Conservation (phyloP, 2,888 invertebrate genomes). For the Deilephila elpenor region DNA sequence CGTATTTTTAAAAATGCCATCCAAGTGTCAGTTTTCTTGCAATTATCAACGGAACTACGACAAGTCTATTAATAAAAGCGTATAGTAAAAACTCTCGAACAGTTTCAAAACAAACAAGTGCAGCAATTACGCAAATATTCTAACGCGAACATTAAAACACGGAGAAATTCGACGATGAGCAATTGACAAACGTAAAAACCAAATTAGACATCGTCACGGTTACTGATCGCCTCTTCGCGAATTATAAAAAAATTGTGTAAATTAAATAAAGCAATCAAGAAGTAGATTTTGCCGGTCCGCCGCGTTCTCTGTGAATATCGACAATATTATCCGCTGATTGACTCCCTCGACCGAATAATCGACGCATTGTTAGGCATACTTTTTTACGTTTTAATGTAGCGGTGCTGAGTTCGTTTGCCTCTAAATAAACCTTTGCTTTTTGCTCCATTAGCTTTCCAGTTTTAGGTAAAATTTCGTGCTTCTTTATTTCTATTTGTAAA, state of each 20-base stretch:
- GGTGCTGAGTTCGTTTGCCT: conserved; percentile 73
- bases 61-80: too few species aligned
- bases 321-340: conserved; percentile 64
- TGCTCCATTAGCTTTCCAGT: conserved; percentile 48
- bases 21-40: too few species aligned
- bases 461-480: conserved; percentile 48
- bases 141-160: conserved; percentile 23
- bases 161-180: conserved; percentile 48
- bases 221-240: conserved; percentile 50
- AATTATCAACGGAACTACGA: too few species aligned
- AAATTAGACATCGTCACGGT: conserved; percentile 54
- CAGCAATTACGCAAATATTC: conserved; percentile 5
- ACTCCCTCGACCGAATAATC: conserved; percentile 64
- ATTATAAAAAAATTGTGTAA: conserved; percentile 59
- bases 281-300: conserved; percentile 62
- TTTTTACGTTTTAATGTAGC: conserved; percentile 68
- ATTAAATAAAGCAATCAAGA: conserved; percentile 79
- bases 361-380: conserved; percentile 62
- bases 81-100: not conserved
- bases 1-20: too few species aligned
- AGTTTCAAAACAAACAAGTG: not conserved
- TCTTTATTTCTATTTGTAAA: conserved; percentile 30
- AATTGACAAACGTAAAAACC: conserved; percentile 48
- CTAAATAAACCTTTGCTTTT: conserved; percentile 61
- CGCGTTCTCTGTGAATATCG: conserved; percentile 58